Conservation (phyloP, 1,140 invertebrate genomes). For the Cotesia glomerata region DNA sequence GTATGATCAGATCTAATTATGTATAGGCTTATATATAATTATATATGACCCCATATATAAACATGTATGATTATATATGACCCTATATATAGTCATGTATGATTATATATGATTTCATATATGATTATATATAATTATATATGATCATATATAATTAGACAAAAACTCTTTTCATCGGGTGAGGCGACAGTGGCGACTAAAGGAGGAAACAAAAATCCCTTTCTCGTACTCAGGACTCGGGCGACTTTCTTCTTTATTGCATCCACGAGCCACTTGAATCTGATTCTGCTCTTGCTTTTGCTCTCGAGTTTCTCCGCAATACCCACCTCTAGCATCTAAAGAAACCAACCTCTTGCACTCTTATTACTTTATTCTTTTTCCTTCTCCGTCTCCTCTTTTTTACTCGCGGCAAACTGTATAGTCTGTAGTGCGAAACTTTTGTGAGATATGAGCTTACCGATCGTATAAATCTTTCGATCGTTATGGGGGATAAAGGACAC, state of each 20-base stretch:
- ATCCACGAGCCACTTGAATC: slow-evolving; percentile 24
- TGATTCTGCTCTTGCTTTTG: neutral
- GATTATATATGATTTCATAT: no score
- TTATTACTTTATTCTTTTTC: no score
- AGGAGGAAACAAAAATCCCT: slow-evolving; percentile 13
- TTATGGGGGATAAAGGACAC: slow-evolving; percentile 22
- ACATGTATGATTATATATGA: no score
- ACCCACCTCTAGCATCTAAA: no score
- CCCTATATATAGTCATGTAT: no score
- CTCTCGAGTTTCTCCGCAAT: no score
- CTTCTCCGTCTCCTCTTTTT: neutral
- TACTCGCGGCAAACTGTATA: neutral
- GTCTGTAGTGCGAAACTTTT: slow-evolving; percentile 29
- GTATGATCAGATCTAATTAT: no score
- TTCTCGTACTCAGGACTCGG: slow-evolving; percentile 17
- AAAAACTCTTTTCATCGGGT: no score
- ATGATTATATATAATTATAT: no score
- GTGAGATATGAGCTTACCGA: slow-evolving; percentile 28
- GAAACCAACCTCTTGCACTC: neutral
- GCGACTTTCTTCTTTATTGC: slow-evolving; percentile 30
- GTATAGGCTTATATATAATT: no score
- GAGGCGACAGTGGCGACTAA: neutral
- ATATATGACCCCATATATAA: no score
- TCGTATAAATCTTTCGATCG: slow-evolving; percentile 36
- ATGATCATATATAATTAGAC: no score